Percentiles rank a stretch among this genome's conserved stretches.
Evolutionary conservation across 2,797 vertebrate genomes (phyloP).

Genomic region (Catostomus latipinnis): DNA sequence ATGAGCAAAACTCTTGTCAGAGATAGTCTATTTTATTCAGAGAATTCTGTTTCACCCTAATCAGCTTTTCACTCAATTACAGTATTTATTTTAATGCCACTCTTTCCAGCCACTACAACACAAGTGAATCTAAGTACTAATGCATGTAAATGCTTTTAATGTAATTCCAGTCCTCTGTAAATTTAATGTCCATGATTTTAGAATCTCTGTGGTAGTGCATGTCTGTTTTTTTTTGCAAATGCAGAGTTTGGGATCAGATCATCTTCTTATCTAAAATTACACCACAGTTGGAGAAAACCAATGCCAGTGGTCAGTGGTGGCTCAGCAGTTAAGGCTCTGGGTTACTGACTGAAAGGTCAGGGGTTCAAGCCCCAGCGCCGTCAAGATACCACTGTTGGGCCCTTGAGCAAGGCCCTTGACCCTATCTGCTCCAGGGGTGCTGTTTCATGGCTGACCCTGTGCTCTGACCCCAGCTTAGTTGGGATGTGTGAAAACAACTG

Average conservation of each 20-base stretch:
- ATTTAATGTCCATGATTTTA: slow-evolving; percentile 1
- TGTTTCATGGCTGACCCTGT: too few species aligned
- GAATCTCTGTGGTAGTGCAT: background rate
- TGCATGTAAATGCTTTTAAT: slow-evolving; percentile 28
- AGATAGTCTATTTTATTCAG: background rate
- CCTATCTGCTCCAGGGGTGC: too few species aligned
- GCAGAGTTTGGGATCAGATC: background rate
- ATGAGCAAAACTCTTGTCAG: slow-evolving; percentile 10
- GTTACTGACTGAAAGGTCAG: too few species aligned
- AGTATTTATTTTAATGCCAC: slow-evolving; percentile 4
- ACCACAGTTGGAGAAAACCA: background rate
- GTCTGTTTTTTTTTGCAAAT: background rate
- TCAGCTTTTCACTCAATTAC: slow-evolving; percentile 17
- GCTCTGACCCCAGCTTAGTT: too few species aligned
- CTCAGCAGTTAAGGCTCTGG: too few species aligned
- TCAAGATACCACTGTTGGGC: too few species aligned
- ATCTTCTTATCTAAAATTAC: background rate
- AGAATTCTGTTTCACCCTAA: slow-evolving; percentile 24
- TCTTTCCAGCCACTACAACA: slow-evolving; percentile 9
- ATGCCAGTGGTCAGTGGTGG: too few species aligned
- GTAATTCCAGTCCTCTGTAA: background rate
- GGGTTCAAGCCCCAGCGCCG: too few species aligned
- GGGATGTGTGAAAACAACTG: too few species aligned
- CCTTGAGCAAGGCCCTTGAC: too few species aligned
- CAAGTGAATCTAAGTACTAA: slow-evolving; percentile 6